These are phyloP conservation scores for Tyria jacobaeae DNA, from an alignment of 2,888 invertebrate species.

Conservation along the genomic window DNA sequence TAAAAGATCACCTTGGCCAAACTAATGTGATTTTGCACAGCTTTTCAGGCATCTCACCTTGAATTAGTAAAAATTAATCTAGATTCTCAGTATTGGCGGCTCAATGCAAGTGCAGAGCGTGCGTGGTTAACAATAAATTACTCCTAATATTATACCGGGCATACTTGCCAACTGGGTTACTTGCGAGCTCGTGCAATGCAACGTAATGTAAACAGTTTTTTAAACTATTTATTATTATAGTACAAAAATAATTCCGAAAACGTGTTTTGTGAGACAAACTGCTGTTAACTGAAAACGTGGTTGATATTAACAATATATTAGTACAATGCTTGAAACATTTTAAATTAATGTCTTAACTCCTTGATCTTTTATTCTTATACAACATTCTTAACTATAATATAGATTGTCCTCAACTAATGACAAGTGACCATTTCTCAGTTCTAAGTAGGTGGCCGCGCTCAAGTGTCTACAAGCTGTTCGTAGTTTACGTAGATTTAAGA, in stretches of 20 bases:
- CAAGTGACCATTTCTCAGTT: too few species aligned
- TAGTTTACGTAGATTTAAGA: too few species aligned
- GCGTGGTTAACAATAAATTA: constrained; percentile 61
- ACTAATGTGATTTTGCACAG: constrained; percentile 10
- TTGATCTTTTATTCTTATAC: too few species aligned
- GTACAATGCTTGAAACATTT: too few species aligned
- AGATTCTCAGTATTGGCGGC: constrained; percentile 1
- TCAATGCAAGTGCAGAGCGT: constrained; percentile 15
- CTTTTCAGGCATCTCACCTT: constrained; percentile 11
- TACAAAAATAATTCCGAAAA: neutral
- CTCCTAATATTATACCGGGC: constrained; percentile 50
- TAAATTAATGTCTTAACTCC: too few species aligned
- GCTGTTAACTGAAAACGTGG: neutral
- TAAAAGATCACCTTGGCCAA: constrained; percentile 13
- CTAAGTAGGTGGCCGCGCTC: too few species aligned
- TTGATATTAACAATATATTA: too few species aligned
- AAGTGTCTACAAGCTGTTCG: too few species aligned
- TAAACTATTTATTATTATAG: constrained; percentile 18
- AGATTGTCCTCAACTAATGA: too few species aligned
- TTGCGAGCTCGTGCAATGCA: constrained; percentile 29
- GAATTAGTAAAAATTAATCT: constrained; percentile 8
- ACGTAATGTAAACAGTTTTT: constrained; percentile 30
- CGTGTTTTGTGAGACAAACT: neutral
- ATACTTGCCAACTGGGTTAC: constrained; percentile 69
- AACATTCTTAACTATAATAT: too few species aligned